These are phyloP conservation scores for Clivina fossor DNA, from an alignment of 2,888 invertebrate genomes.

Conservation along the genomic window DNA sequence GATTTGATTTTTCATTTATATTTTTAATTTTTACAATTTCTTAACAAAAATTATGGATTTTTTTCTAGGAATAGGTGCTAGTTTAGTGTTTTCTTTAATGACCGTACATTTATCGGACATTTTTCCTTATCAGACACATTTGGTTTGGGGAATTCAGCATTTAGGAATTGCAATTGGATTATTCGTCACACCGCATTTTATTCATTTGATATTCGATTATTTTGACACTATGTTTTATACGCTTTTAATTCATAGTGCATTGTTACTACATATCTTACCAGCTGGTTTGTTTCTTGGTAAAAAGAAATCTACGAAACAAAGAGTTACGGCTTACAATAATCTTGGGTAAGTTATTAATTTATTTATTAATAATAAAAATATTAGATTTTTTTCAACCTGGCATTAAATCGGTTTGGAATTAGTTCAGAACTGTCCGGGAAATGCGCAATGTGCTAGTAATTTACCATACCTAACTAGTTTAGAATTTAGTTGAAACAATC, in stretches of 20 bases:
- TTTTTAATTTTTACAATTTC: too few relatives aligned
- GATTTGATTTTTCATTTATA: too few relatives aligned
- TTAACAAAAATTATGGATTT: too few relatives aligned
- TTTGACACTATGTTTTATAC: slow-evolving; percentile 44
- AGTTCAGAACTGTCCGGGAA: background rate
- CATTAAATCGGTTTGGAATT: slow-evolving; percentile 16
- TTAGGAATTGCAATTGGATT: slow-evolving; percentile 56
- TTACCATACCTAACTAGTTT: too few relatives aligned
- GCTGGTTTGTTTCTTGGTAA: slow-evolving; percentile 16
- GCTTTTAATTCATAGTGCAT: slow-evolving; percentile 18
- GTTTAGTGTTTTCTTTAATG: slow-evolving; percentile 56
- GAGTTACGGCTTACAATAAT: slow-evolving; percentile 19
- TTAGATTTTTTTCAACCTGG: slow-evolving; percentile 25
- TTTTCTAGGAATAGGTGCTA: slow-evolving; percentile 57
- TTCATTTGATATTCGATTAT: slow-evolving; percentile 51
- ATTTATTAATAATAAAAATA: slow-evolving; percentile 21
- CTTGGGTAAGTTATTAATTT: slow-evolving; percentile 18
- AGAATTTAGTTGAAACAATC: too few relatives aligned
- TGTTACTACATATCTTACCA: slow-evolving; percentile 19
- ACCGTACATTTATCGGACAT: slow-evolving; percentile 57
- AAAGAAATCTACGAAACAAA: slow-evolving; percentile 4
- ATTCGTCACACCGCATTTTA: slow-evolving; percentile 55
- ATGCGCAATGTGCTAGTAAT: too few relatives aligned
- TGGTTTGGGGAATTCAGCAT: slow-evolving; percentile 53
- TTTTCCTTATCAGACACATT: slow-evolving; percentile 53